Evolutionary conservation across 2,113 vertebrate genomes (phyloP).

Genomic region (Rhizomys pruinosus): DNA sequence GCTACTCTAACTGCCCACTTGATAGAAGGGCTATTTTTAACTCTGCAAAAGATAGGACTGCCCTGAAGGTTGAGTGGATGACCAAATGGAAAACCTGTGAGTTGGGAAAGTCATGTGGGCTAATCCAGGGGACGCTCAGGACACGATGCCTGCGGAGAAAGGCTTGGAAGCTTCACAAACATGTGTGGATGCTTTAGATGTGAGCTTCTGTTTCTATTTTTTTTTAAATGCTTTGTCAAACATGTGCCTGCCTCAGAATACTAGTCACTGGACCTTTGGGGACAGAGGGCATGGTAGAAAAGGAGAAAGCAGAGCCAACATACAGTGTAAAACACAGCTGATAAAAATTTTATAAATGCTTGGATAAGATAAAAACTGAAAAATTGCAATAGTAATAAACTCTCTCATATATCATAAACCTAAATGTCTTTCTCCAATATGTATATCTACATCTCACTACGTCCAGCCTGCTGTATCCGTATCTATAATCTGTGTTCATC

Average conservation of each 20-base stretch:
- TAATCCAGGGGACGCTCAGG: constrained; percentile 61
- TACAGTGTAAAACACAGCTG: background rate
- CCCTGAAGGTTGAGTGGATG: constrained; percentile 63
- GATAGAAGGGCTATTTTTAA: constrained; percentile 69
- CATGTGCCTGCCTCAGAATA: background rate
- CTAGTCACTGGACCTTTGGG: background rate
- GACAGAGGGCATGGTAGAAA: background rate
- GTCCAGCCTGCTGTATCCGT: too few species aligned
- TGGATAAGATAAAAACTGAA: too few species aligned
- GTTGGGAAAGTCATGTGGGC: constrained; percentile 58
- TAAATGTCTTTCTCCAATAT: constrained; percentile 12
- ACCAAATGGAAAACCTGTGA: constrained; percentile 76
- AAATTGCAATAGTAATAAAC: background rate
- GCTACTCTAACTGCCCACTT: constrained; percentile 45
- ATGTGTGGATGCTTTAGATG: constrained; percentile 26
- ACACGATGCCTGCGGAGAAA: constrained; percentile 58
- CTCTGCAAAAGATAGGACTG: constrained; percentile 64
- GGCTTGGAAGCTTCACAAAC: constrained; percentile 48
- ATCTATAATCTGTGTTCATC: background rate
- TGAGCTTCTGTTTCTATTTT: constrained; percentile 47
- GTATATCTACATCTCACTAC: background rate
- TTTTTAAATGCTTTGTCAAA: background rate
- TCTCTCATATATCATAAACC: background rate
- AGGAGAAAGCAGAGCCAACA: background rate
- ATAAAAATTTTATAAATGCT: background rate